Evolutionary conservation across 2,113 vertebrate genomes (phyloP).

Genomic region (Mastomys natalensis): DNA sequence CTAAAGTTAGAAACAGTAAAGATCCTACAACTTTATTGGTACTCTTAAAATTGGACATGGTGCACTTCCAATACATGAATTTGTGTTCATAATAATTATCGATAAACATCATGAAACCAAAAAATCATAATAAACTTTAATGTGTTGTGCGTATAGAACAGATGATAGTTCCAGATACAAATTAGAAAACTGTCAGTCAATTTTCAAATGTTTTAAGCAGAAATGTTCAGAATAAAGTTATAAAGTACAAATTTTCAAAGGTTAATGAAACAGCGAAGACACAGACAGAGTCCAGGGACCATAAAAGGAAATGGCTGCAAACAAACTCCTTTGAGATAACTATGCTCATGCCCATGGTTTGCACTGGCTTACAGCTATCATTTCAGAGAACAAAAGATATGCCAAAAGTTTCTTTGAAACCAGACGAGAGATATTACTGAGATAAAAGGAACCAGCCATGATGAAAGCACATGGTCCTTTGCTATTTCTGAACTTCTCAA

Average conservation of each 20-base stretch:
- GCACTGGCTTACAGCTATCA: not conserved
- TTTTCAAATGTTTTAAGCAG: not conserved
- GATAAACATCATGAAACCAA: not conserved
- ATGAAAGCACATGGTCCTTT: constrained; percentile 48
- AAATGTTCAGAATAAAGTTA: not conserved
- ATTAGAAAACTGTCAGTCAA: not conserved
- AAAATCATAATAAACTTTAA: not conserved
- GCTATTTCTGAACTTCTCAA: constrained; percentile 52
- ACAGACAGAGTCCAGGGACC: not conserved
- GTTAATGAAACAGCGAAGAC: not conserved
- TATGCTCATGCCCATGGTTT: constrained; percentile 29
- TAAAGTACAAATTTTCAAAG: not conserved
- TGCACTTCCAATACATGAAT: not conserved
- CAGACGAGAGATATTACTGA: constrained; percentile 54
- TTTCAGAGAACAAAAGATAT: constrained; percentile 52
- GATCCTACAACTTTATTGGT: not conserved
- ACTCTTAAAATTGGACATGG: not conserved
- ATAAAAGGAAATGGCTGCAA: not conserved
- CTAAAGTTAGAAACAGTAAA: not conserved
- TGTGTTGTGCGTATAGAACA: not conserved
- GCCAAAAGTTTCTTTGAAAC: constrained; percentile 65
- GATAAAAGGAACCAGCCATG: constrained; percentile 48
- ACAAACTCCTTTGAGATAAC: not conserved
- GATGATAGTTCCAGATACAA: not conserved
- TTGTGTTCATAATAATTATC: not conserved